Conservation (phyloP, 2,888 invertebrate genomes). For the Ethmia dodecea region DNA sequence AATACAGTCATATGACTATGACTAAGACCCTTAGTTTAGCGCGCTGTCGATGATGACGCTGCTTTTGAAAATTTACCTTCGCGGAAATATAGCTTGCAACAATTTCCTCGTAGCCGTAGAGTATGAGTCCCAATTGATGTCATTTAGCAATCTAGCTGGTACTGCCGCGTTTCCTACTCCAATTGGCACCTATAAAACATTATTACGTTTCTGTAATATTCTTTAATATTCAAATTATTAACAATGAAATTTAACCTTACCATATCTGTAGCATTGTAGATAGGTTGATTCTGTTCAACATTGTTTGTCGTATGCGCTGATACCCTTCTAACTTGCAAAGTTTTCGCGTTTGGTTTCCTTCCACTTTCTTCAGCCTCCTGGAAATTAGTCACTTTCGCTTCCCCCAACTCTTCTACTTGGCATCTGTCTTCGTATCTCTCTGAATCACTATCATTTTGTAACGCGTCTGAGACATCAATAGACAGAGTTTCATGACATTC, state of each 20-base stretch:
- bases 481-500: neutral
- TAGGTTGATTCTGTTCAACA: slow-evolving; percentile 18
- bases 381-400: neutral
- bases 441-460: neutral
- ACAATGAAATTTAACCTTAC: slow-evolving; percentile 22
- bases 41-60: no score
- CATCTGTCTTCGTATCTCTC: neutral
- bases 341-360: slow-evolving; percentile 23
- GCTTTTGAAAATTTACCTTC: slow-evolving; percentile 37
- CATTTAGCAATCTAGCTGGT: slow-evolving; percentile 44
- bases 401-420: neutral
- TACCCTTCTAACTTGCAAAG: slow-evolving; percentile 37
- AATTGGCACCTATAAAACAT: slow-evolving; percentile 38
- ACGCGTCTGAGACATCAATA: neutral
- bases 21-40: no score
- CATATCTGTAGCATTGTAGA: slow-evolving; percentile 25
- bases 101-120: slow-evolving; percentile 73
- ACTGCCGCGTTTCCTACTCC: slow-evolving; percentile 44
- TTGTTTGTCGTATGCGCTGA: slow-evolving; percentile 50
- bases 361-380: neutral
- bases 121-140: slow-evolving; percentile 73
- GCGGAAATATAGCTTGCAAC: slow-evolving; percentile 69
- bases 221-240: neutral
- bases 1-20: no score
- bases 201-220: no score